Base-by-base conservation (phyloP, 2,113 vertebrate species). In the Oplegnathus fasciatus region DNA sequence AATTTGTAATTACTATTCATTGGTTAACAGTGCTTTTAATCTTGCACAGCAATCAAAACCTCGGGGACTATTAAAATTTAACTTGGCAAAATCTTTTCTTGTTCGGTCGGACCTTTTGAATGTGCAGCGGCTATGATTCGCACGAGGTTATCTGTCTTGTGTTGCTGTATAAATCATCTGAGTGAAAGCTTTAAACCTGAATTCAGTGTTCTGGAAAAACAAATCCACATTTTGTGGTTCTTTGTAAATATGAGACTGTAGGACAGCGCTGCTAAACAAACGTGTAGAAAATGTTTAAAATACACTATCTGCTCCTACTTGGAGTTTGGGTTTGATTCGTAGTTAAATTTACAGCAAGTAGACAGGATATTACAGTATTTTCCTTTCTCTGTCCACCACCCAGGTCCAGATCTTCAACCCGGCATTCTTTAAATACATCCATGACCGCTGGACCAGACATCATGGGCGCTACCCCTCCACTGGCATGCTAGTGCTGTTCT, bases 401-500 rank as follows among this genome's bases (percentile, higher is more conserved):
- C 86, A 99, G 98, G 98, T 99, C 60, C 98, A 99, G 95, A 97
- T 99, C 94, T 99, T 99, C 92, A 99, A 99, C 88, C 98, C 98
- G 17, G 98, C 98, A 14, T 99, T 99, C 96, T 99, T 99, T 89
- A 99, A 99, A 92, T 99, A 99, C 90, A 98, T 99, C 94, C 98
- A 99, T 0, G 98, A 99, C 95, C 96, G 86, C 86, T 99, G 98
- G 98, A 99, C 97, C 0, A 95, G 95, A 80, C 98, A 99, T 81
- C 97, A 99, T 0, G 98, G 98, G 3, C 97, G 98, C 58, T 99
- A 99, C 94, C 98, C 98, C n/a, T 99, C 98, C 93, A 99, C 98
- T 0, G 98, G 98, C 83, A 98, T 99, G 98, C 94, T 99, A 69
- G 98, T 98, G 86, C 96, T 99, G 32, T 99, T 99, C 94, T 99